Base-by-base conservation (phyloP, 1,140 invertebrate genomes). In the Drosophila orena region DNA sequence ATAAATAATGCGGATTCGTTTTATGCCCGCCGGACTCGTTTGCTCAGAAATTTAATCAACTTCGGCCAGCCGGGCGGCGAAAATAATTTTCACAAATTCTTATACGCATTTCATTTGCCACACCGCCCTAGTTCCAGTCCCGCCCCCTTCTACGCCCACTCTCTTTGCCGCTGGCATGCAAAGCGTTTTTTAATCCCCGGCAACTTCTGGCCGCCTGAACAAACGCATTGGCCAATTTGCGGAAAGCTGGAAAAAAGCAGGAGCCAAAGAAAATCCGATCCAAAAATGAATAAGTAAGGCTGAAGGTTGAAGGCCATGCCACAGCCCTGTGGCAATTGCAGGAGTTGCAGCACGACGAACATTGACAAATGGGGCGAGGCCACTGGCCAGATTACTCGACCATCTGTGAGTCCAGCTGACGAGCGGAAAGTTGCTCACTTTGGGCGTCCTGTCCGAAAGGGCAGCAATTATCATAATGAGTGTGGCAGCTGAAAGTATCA, bases 21-120 rank as follows among this genome's bases (percentile, higher is more conserved):
- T 59, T 76, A 78, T 85, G 83, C 83, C 83, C 78, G 60, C 64
- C 56, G 81, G 81, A 81, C 57, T 66, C 60, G 53, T 75, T 55
- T 42, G 46, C 27, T 22, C 49, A 30, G 59, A 85, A 85, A 85
- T 85, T 85, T 85, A 85, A 85, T 85, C 81, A 85, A 81, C 68
- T 54, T 59, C 61, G 61, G 50, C 52, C 59, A 49, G 22, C 47
- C 62, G 52, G 17, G 61, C 54, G 43, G 76, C 60, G 69, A 77
- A 80, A 86, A 88, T 81, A 81, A 85, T 85, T 85, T 85, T 88
- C 69, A 54, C 83, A 85, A 85, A 85, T 85, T 85, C 83, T 80
- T 78, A 88, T 85, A 88, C 78, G 78, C 78, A 77, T 81, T 85
- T 85, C 58, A 66, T 57, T 86, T 66, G 20, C 56, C 73, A 56